Conservation (phyloP, 2,113 vertebrate genomes). For the Odontophorus gujanensis region DNA sequence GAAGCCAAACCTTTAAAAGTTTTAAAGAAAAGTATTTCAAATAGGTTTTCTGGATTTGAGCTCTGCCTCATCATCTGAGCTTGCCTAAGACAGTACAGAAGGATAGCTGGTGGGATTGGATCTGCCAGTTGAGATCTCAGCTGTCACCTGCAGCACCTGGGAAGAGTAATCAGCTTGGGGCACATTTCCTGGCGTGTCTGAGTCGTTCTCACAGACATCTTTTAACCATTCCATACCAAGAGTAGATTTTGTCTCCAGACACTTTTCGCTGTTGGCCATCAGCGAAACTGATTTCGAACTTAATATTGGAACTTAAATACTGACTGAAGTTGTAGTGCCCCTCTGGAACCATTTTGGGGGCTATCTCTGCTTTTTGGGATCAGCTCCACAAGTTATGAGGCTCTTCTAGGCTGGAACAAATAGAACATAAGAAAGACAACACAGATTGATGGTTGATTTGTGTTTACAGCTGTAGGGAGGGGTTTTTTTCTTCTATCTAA, state of each 20-base stretch:
- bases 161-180: neutral
- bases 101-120: neutral
- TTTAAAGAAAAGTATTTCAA: conserved; percentile 10
- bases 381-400: neutral
- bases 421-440: conserved; percentile 42
- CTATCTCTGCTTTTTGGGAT: neutral
- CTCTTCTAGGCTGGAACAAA: conserved; percentile 30
- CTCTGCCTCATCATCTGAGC: neutral
- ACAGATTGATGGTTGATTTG: conserved; percentile 17
- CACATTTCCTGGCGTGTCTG: neutral
- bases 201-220: neutral
- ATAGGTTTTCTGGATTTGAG: neutral
- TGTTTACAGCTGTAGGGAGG: conserved; percentile 30
- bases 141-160: neutral
- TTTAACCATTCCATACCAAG: neutral
- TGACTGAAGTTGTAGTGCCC: neutral
- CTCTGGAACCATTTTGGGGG: neutral
- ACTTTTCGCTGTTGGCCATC: neutral
- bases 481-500: neutral
- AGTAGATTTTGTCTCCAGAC: neutral
- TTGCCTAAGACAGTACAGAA: neutral
- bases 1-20: conserved; percentile 15
- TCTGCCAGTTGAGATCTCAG: neutral
- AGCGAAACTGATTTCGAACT: too few relatives aligned
- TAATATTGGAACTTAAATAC: neutral